Base-by-base conservation (phyloP, 2,888 invertebrate species). In the Leptogaster cylindrica region DNA sequence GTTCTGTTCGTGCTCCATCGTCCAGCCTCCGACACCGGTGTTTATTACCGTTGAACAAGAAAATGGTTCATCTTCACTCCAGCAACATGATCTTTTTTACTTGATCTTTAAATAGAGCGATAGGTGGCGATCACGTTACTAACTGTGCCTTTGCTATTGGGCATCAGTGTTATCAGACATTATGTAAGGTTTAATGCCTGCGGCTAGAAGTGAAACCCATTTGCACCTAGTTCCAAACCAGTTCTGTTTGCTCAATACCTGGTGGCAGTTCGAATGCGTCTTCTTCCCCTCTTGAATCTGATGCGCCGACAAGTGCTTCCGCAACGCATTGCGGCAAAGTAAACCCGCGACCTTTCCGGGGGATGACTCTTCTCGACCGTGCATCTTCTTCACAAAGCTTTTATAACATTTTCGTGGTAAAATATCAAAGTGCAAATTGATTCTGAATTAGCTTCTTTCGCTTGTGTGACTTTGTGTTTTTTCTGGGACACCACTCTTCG, bases 191-290 rank as follows among this genome's bases (percentile, higher is more conserved):
- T n/a, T 10, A 41, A 18, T 10, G 18, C 41, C 41, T 16, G 16
- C 14, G 41, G 41, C 41, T 41, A 41, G 16, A 41, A 41, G 18
- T 41, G 41, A 41, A 41, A 41, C 41, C 41, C 18, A 41, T 41
- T 41, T 41, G 16, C 41, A 18, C 41, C 41, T 41, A 41, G 14
- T n/a, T 41, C 7, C 14, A 41, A 41, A 41, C 41, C 41, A 10
- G 41, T 41, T 41, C 41, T 41, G 41, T 41, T 14, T 41, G 10
- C 41, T 41, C 41, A 41, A 41, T 41, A 18, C 6, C 41, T 41
- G 18, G 18, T 41, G n/a, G 16, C 18, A 2, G 4, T 18, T 3
- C 10, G 14, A 14, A 2, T 14, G 16, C 41, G 5, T 7, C 41
- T 1, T 14, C 18, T 41, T 6, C 41, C 41, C n/a, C n/a, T n/a